These are phyloP conservation scores for Tetragonula clypearis DNA, from an alignment of 1,140 invertebrate species.

Conservation along the genomic window DNA sequence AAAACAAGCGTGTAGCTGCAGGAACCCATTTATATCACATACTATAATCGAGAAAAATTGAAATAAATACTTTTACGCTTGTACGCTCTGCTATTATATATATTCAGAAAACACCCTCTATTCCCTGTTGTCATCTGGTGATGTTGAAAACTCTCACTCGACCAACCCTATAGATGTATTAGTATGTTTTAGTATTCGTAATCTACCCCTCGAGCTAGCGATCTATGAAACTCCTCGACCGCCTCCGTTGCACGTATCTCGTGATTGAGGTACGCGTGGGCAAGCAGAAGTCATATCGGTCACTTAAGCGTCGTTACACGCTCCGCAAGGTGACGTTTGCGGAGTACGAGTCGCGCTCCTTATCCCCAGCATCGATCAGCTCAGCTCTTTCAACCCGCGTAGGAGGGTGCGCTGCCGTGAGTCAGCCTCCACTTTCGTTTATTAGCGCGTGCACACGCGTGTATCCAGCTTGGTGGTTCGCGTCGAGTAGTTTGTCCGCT, in stretches of 20 bases:
- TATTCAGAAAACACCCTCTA: background rate
- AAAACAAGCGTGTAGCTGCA: constrained; percentile 41
- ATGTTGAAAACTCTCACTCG: background rate
- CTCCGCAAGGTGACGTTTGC: constrained; percentile 18
- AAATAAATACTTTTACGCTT: constrained; percentile 58
- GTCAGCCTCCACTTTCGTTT: constrained; percentile 74
- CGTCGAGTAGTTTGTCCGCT: constrained; percentile 43
- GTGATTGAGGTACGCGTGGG: background rate
- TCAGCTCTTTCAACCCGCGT: constrained; percentile 33
- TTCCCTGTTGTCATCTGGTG: background rate
- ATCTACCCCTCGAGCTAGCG: background rate
- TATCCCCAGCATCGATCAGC: constrained; percentile 58
- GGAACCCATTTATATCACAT: constrained; percentile 36
- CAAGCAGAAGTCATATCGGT: constrained; percentile 19
- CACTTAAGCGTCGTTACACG: constrained; percentile 24
- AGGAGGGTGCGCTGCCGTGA: constrained; percentile 61
- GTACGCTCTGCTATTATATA: background rate
- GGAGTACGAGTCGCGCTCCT: constrained; percentile 20
- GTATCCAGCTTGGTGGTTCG: constrained; percentile 25
- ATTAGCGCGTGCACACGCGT: constrained; percentile 56
- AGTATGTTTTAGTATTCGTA: background rate
- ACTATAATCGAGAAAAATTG: constrained; percentile 35
- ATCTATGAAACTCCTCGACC: background rate
- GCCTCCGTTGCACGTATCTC: background rate
- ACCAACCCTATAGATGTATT: background rate